Conservation (phyloP, 2,113 vertebrate species). For the Mystacornis crossleyi region DNA sequence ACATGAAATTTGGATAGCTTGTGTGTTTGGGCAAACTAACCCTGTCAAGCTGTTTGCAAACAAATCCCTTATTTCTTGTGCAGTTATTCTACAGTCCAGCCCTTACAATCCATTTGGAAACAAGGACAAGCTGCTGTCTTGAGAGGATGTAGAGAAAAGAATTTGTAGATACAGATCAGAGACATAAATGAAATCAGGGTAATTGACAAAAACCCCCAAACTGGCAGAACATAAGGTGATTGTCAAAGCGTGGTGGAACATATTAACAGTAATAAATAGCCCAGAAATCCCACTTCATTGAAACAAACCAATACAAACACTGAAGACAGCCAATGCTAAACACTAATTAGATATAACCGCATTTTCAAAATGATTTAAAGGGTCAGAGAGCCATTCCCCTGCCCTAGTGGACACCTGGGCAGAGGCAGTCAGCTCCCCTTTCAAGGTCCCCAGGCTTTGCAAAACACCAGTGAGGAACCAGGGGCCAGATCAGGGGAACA, state of each 20-base stretch:
- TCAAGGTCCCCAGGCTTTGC: background rate
- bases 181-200: background rate
- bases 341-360: conserved; percentile 1
- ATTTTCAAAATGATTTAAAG: conserved; percentile 15
- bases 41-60: background rate
- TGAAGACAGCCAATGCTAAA: background rate
- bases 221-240: background rate
- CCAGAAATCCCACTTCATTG: conserved; percentile 13
- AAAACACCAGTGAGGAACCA: background rate
- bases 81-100: background rate
- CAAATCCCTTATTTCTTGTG: background rate
- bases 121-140: background rate
- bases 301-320: conserved; percentile 29
- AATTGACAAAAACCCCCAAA: background rate
- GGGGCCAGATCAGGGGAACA: background rate
- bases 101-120: background rate
- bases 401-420: background rate
- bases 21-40: background rate
- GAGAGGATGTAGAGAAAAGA: background rate
- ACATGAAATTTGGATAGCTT: background rate
- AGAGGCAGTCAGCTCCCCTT: background rate
- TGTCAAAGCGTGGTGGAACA: background rate
- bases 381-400: background rate
- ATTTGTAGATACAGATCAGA: background rate
- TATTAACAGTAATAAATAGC: conserved; percentile 33